phyloP scores from a whole-genome alignment of 2,888 invertebrate genomes.

The Hylaea fasciaria region DNA sequence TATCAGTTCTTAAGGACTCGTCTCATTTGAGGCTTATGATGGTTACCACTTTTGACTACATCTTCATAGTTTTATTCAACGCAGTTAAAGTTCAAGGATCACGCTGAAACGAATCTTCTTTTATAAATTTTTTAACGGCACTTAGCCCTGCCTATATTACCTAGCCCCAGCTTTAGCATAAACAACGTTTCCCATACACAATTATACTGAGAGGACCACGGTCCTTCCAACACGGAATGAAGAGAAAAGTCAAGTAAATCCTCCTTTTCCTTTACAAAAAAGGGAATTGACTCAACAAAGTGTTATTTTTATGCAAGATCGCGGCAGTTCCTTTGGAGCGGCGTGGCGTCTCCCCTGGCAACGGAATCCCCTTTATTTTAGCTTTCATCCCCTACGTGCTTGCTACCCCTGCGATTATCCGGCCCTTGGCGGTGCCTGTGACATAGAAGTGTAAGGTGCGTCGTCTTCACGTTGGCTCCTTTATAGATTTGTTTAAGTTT shows the following conservation, averaged over 20 bases:
- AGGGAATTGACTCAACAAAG: constrained; percentile 46
- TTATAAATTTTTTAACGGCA: no score
- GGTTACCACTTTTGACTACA: no score
- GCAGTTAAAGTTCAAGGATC: no score
- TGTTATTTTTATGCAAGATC: constrained; percentile 66
- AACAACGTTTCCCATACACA: no score
- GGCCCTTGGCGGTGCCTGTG: constrained; percentile 51
- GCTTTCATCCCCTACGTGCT: constrained; percentile 63
- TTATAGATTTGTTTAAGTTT: no score
- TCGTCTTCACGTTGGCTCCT: no score
- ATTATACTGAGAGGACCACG: not conserved
- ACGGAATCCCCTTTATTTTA: constrained; percentile 80
- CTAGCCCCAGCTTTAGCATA: no score
- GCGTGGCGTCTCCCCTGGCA: constrained; percentile 60
- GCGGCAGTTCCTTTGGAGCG: constrained; percentile 50
- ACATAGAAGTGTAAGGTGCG: constrained; percentile 57
- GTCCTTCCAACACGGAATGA: not conserved
- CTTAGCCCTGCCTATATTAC: no score
- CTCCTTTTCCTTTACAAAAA: constrained; percentile 10
- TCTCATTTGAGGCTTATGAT: no score
- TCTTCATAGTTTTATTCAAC: no score
- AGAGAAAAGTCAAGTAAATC: constrained; percentile 7
- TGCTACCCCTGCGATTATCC: constrained; percentile 56
- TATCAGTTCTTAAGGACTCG: no score
- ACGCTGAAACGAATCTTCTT: no score